These are phyloP conservation scores for Anas platyrhynchos DNA, from an alignment of 2,113 vertebrate genomes.

Conservation along the genomic window DNA sequence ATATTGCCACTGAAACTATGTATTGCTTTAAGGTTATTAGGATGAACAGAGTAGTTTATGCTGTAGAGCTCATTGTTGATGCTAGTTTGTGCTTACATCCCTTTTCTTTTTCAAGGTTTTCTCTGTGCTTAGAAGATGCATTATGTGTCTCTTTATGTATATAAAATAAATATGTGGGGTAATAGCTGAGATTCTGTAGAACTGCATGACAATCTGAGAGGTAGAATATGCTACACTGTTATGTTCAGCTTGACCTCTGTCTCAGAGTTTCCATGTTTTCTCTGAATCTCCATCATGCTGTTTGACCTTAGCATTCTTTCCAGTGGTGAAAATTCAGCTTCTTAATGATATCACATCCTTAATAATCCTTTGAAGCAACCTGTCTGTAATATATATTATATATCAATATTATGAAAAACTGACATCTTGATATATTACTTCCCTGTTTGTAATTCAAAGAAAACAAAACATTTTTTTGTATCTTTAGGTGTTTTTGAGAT, in stretches of 20 bases:
- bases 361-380: neutral
- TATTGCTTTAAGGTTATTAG: neutral
- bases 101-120: neutral
- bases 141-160: neutral
- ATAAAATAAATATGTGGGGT: neutral
- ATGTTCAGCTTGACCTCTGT: neutral
- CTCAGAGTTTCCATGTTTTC: neutral
- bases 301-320: neutral
- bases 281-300: neutral
- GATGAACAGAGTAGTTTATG: neutral
- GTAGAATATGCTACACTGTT: neutral
- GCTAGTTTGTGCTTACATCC: neutral
- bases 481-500: neutral
- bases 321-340: neutral
- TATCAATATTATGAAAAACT: neutral
- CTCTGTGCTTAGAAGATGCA: neutral
- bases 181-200: neutral
- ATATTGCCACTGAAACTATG: neutral
- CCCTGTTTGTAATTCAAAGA: neutral
- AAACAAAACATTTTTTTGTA: neutral
- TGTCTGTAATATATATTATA: neutral
- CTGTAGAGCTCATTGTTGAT: neutral
- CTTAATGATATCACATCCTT: neutral
- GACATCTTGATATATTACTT: neutral
- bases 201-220: neutral